Evolutionary conservation across 2,888 invertebrate species (phyloP).

Genomic region (Beris morrisii): DNA sequence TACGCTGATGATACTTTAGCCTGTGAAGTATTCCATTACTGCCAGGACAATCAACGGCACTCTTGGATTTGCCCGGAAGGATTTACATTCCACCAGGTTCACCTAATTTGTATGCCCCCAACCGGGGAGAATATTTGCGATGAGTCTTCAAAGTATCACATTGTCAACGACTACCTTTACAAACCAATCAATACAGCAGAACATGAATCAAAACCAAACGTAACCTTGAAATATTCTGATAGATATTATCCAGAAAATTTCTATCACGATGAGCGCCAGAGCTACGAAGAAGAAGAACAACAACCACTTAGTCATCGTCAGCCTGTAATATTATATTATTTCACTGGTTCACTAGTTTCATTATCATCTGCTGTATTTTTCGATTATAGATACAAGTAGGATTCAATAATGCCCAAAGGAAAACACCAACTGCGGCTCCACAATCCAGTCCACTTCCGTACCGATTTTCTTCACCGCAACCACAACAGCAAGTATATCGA

Average conservation of each 20-base stretch:
- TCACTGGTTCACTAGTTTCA: background rate
- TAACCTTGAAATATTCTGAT: constrained; percentile 78
- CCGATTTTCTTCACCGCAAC: constrained; percentile 53
- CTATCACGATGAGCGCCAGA: constrained; percentile 64
- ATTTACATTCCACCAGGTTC: constrained; percentile 73
- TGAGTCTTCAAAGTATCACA: constrained; percentile 85
- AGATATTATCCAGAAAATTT: constrained; percentile 80
- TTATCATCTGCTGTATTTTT: background rate
- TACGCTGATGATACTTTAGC: constrained; percentile 86
- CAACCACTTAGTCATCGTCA: constrained; percentile 50
- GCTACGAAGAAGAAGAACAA: constrained; percentile 52
- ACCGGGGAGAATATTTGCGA: constrained; percentile 86
- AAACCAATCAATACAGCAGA: constrained; percentile 84
- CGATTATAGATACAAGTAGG: constrained; percentile 51
- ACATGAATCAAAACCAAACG: constrained; percentile 77
- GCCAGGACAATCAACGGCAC: constrained; percentile 85
- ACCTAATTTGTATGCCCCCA: constrained; percentile 91
- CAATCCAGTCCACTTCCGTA: constrained; percentile 46
- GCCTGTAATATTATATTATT: constrained; percentile 43
- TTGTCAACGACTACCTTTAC: constrained; percentile 91
- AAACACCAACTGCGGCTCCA: constrained; percentile 51
- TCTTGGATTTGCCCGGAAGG: constrained; percentile 94
- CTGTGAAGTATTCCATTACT: constrained; percentile 93
- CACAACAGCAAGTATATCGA: constrained; percentile 73
- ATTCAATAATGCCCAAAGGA: constrained; percentile 48